A percentile compares a stretch with the other conserved stretches of the same genome.
Conservation (phyloP, 2,888 invertebrate genomes). For the Achlya flavicornis region DNA sequence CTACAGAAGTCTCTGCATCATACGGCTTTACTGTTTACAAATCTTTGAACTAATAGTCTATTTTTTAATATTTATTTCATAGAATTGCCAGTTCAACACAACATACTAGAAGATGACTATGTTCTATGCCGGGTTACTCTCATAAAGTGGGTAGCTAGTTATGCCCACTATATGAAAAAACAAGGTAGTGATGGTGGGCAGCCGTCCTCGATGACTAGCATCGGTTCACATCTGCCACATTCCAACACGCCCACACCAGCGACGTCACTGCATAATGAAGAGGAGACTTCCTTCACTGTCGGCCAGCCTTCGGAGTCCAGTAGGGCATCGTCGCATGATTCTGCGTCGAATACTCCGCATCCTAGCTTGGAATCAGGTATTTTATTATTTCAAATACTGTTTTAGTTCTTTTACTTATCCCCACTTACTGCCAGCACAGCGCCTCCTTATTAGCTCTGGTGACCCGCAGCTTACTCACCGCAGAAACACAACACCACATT, state of each 20-base stretch:
- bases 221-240: conserved; percentile 69
- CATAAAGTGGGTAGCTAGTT: conserved; percentile 95
- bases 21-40: neutral
- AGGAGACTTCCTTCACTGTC: conserved; percentile 77
- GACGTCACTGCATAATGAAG: conserved; percentile 71
- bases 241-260: conserved; percentile 72
- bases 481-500: no score
- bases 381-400: conserved; percentile 14
- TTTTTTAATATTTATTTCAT: conserved; percentile 26
- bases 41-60: neutral
- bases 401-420: conserved; percentile 15
- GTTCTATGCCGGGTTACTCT: conserved; percentile 91
- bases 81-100: conserved; percentile 90
- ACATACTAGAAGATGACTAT: conserved; percentile 87
- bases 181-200: conserved; percentile 79
- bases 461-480: no score
- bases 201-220: conserved; percentile 77
- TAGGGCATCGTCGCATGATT: conserved; percentile 79
- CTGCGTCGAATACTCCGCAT: conserved; percentile 81
- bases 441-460: no score
- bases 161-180: conserved; percentile 90
- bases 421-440: no score
- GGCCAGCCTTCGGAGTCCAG: conserved; percentile 79
- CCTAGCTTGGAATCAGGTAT: conserved; percentile 86
- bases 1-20: neutral